phyloP scores from a whole-genome alignment of 2,797 vertebrate species.

The Oreochromis mossambicus region DNA sequence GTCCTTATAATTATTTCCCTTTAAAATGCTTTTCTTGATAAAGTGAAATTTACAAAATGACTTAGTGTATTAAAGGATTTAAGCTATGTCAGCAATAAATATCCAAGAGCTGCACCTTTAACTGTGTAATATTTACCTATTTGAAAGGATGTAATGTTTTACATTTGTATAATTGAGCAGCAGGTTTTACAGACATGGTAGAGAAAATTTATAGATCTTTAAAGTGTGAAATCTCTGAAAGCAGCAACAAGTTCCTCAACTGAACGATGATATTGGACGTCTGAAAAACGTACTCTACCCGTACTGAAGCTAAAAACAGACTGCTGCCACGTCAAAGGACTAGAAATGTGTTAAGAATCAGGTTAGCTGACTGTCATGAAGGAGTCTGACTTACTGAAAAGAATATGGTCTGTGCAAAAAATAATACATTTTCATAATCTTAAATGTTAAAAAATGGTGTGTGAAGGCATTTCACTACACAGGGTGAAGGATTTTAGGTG shows the following conservation, averaged over 20 bases:
- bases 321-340: background rate
- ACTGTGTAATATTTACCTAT: background rate
- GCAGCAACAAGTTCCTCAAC: background rate
- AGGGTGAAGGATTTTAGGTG: background rate
- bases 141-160: background rate
- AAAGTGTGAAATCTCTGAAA: background rate
- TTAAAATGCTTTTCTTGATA: background rate
- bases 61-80: background rate
- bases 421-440: background rate
- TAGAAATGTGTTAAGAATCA: background rate
- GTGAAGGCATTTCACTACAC: background rate
- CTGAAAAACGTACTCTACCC: background rate
- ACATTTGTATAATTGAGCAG: background rate
- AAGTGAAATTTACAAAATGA: background rate
- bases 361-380: background rate
- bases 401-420: background rate
- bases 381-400: background rate
- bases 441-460: background rate
- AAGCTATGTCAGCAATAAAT: background rate
- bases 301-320: background rate
- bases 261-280: background rate
- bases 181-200: background rate
- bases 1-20: background rate
- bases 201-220: background rate
- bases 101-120: background rate